These are phyloP conservation scores for Aspiorhynchus laticeps DNA, from an alignment of 2,113 vertebrate species.

Conservation along the genomic window DNA sequence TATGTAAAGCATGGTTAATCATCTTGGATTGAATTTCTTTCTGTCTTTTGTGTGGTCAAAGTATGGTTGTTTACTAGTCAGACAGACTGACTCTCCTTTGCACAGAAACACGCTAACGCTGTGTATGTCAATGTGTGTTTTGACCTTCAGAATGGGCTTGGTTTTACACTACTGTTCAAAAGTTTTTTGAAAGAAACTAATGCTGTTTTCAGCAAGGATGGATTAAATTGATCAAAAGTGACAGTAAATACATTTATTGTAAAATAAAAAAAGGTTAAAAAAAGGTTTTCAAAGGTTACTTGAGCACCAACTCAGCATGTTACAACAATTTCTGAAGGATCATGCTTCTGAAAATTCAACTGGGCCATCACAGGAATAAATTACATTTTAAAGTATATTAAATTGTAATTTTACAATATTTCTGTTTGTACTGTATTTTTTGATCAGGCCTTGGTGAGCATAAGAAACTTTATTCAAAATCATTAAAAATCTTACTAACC, in stretches of 20 bases:
- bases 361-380: not conserved
- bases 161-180: conserved; percentile 14
- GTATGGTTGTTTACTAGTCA: not conserved
- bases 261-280: too few species aligned
- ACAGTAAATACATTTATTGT: not conserved
- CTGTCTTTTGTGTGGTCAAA: conserved; percentile 17
- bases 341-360: not conserved
- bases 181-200: not conserved
- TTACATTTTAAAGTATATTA: not conserved
- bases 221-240: not conserved
- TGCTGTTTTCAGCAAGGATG: not conserved
- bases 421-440: not conserved
- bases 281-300: too few species aligned
- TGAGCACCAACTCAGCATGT: not conserved
- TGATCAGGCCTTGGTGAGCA: not conserved
- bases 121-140: not conserved
- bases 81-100: not conserved
- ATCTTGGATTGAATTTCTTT: not conserved
- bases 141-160: not conserved
- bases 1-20: conserved; percentile 17
- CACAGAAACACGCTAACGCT: not conserved
- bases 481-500: not conserved
- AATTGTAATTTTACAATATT: not conserved
- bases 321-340: not conserved
- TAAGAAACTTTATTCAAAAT: not conserved